Base-by-base conservation (phyloP, 2,888 invertebrate genomes). In the Drosophila flavopinicola region DNA sequence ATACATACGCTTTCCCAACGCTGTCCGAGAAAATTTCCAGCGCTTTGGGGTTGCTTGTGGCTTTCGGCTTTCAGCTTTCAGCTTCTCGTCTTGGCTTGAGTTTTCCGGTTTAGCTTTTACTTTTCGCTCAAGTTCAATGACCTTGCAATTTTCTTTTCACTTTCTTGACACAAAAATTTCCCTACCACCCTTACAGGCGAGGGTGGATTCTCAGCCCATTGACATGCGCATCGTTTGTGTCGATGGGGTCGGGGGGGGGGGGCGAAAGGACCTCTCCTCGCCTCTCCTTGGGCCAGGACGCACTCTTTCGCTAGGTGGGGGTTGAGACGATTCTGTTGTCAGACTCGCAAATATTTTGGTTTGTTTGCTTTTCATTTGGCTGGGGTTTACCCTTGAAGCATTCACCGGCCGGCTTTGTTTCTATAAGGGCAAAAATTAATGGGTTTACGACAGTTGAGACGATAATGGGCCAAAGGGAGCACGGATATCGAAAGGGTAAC, bases 151-250 rank as follows among this genome's bases (percentile, higher is more conserved):
- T 76, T 75, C 72, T 52, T 76, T 78, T 75, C 82, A 66, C 60
- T 86, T 84, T 82, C 82, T 80, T 84, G 53, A 64, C 65, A 69
- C 64, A 39, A 58, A 57, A 85, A 66, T 74, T 75, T 75, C 65
- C 60, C 49, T 49, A 37, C 15, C 35, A n/a, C 35, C 7, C 30
- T 11, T 30, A 7, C n/a, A 7, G 27, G 9, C 47, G 51, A 59
- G 74, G 87, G 87, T 68, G 63, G 67, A 59, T 80, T 52, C 41
- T 41, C 4, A 6, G 38, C 25, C 49, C 11, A 49, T 58, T 72
- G 85, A 63, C 79, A 87, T 87, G 79, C 79, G 88, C 86, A 76
- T 69, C 73, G 58, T 66, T 71, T 65, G 58, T 30, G 60, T 52
- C 49, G 25, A 20, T 29, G 38, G 7, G 25, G 3, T 11, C 2